Evolutionary conservation across 2,113 vertebrate species (phyloP).

Genomic region (Haemorhous mexicanus): DNA sequence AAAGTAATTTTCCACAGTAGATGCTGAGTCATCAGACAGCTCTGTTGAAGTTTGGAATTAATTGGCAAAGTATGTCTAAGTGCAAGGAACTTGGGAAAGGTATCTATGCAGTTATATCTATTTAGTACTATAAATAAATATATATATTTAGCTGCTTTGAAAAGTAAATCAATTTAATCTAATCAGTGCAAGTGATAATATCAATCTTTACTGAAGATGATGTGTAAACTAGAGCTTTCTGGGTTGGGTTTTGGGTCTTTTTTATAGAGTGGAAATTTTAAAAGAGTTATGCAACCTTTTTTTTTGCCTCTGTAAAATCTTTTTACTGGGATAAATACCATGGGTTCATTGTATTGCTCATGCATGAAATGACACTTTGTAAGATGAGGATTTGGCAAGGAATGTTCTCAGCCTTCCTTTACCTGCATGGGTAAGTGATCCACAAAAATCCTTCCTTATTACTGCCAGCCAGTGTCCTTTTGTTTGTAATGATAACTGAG

Average conservation of each 20-base stretch:
- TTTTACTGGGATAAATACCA: background rate
- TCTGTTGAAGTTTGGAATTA: background rate
- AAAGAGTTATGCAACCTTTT: background rate
- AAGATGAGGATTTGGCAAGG: background rate
- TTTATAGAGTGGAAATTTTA: background rate
- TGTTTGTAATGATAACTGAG: background rate
- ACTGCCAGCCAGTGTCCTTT: background rate
- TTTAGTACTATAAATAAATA: background rate
- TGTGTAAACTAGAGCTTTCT: background rate
- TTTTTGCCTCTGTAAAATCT: background rate
- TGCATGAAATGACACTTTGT: background rate
- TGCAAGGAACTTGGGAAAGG: background rate
- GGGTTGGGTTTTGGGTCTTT: accelerated
- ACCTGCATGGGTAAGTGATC: background rate
- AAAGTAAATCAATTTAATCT: background rate
- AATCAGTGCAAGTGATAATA: background rate
- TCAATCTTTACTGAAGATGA: background rate
- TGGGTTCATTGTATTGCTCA: background rate
- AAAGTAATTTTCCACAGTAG: background rate
- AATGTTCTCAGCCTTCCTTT: background rate
- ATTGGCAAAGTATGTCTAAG: background rate
- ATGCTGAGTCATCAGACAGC: background rate
- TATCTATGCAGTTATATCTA: background rate
- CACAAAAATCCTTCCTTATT: background rate
- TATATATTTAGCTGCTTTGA: background rate